Evolutionary conservation across 2,888 invertebrate species (phyloP).

Genomic region (Disparrhopalites patrizii): DNA sequence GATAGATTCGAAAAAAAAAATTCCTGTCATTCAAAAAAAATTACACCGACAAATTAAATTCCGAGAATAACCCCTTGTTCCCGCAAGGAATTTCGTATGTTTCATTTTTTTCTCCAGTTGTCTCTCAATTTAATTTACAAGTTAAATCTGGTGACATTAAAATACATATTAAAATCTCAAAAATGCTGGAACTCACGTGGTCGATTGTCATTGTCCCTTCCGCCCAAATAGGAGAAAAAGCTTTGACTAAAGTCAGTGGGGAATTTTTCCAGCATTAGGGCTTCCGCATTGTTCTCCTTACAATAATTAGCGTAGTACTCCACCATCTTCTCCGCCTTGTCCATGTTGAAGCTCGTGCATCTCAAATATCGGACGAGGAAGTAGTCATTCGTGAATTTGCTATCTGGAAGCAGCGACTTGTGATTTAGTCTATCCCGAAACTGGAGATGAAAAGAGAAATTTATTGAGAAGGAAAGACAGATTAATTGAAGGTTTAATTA

Average conservation of each 20-base stretch:
- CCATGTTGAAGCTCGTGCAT: conserved; percentile 6
- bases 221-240: conserved; percentile 14
- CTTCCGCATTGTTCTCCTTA: conserved; percentile 14
- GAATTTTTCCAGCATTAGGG: conserved; percentile 3
- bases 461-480: too few species aligned
- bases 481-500: too few species aligned
- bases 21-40: too few species aligned
- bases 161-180: not conserved
- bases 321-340: conserved; percentile 15
- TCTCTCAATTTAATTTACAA: too few species aligned
- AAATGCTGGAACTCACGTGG: not conserved
- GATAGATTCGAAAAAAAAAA: too few species aligned
- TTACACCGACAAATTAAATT: too few species aligned
- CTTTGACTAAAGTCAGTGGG: conserved; percentile 16
- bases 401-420: not conserved
- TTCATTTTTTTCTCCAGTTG: too few species aligned
- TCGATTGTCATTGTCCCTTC: conserved; percentile 7
- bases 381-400: conserved; percentile 11
- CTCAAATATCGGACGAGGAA: conserved; percentile 19
- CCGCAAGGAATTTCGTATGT: too few species aligned
- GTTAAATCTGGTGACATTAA: too few species aligned
- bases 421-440: conserved; percentile 8
- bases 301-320: conserved; percentile 19
- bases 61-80: too few species aligned
- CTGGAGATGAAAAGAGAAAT: not conserved